Base-by-base conservation (phyloP, 2,113 vertebrate species). In the Climacteris rufus region DNA sequence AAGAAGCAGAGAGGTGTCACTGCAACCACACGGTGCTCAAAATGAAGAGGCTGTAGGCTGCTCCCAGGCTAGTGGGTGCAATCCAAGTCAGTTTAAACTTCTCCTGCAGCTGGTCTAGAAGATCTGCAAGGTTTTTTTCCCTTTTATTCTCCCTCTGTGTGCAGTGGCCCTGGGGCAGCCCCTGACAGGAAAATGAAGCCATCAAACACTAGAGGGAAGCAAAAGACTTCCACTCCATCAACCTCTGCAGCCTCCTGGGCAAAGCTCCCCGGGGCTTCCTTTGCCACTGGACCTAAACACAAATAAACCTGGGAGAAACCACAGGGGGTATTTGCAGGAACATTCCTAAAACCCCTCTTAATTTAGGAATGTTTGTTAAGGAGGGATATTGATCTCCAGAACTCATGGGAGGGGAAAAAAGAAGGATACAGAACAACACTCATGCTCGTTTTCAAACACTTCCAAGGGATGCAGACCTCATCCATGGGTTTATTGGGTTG, bases 201-300 rank as follows among this genome's bases (percentile, higher is more conserved):
- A 6, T 10, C 11, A 47, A 77, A 96, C 97, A n/a, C 96, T 87
- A 94, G 93, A 96, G 94, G 95, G 97, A 94, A 57, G 95, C 92
- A 96, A 64, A 95, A 78, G 70, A 44, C 87, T 75, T 90, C 4
- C 22, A 40, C 81, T 50, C 31, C 91, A 79, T 78, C 7, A 8
- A 18, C 5, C 16, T 11, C 49, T 39, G 23, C 60, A 50, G 61
- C 60, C 78, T 35, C 37, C 68, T 9, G 57, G 47, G 83, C 75
- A 52, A 10, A 37, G 44, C 49, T 91, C 39, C 78, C 53, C 35
- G 7, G 78, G 57, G 53, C 53, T 66, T n/a, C 17, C 75, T 27
- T 5, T 40, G 19, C 40, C 33, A 0, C n/a, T 19, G 64, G 6
- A 27, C 37, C 42, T 23, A 8, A 49, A 45, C 13, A 17, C 35